Percentiles rank a stretch among this genome's conserved stretches.
phyloP scores from a whole-genome alignment of 2,888 invertebrate species.

The Copidosoma aretas region DNA sequence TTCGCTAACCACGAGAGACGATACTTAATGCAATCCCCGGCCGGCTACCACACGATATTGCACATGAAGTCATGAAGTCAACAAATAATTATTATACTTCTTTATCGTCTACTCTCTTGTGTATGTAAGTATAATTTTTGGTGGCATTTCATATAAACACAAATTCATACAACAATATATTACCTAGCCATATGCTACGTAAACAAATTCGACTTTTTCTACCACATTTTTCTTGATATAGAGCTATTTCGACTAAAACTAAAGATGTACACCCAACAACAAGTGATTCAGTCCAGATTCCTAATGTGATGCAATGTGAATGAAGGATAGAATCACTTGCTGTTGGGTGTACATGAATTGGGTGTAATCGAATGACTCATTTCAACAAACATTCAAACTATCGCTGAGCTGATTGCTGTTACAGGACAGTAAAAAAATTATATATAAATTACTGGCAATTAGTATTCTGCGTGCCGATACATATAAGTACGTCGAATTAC shows the following conservation, averaged over 20 bases:
- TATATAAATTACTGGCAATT: slow-evolving; percentile 24
- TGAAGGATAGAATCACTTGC: too few species aligned
- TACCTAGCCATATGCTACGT: slow-evolving; percentile 29
- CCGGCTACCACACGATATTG: slow-evolving; percentile 10
- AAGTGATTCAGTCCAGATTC: too few species aligned
- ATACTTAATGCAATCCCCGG: slow-evolving; percentile 22
- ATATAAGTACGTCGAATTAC: background rate
- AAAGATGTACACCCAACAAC: too few species aligned
- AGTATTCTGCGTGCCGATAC: background rate
- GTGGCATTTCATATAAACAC: slow-evolving; percentile 25
- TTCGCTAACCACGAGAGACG: slow-evolving; percentile 23
- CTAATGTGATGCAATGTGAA: too few species aligned
- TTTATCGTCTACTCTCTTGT: too few species aligned
- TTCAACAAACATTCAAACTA: slow-evolving; percentile 16
- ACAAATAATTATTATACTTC: background rate
- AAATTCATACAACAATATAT: slow-evolving; percentile 2
- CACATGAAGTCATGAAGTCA: too few species aligned
- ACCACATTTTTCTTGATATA: too few species aligned
- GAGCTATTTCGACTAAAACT: too few species aligned
- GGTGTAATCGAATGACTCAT: slow-evolving; percentile 19
- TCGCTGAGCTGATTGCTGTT: slow-evolving; percentile 2
- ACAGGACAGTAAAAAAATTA: slow-evolving; percentile 9
- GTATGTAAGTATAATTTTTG: slow-evolving; percentile 20
- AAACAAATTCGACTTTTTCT: background rate
- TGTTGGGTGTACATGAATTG: too few species aligned